Evolutionary conservation across 2,797 vertebrate species (phyloP), one percentile per base, ranked within the genome.

Genomic region (Pseudocheirus occidentalis): DNA sequence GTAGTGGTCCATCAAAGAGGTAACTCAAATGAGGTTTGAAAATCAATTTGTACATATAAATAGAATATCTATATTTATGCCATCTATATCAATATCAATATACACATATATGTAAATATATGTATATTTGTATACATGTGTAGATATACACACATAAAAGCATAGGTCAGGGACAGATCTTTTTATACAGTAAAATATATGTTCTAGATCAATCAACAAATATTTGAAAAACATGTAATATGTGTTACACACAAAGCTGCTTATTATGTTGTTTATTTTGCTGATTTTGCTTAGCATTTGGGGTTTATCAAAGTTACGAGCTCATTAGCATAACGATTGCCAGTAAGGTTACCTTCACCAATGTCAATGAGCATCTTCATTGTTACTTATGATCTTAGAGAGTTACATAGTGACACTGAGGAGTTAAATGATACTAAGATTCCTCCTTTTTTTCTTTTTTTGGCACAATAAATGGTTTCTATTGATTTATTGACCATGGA

Each of bases 41-140:
- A 40, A 81, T 10, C 1, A 81, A 81, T 24, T 81, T n/a, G 46
- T 16, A 24, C 12, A 21, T 21, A 24, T 40, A 81, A 46, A 81
- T 24, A 40, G 16, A 46, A 46, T 9, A 46, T 46, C n/a, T 40
- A 81, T 40, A 40, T 81, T 46, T n/a, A 24, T 81, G 13, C 7
- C 2, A 81, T 81, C 14, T 40, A 21, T 66, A n/a, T 73, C 16
- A 40, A 81, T 46, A 81, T 9, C 1, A 21, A 40, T 6, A 5
- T n/a, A 66, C 3, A 1, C 4, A n/a, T n/a, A 1, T 5, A 1
- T n/a, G 4, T 16, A 16, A n/a, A 1, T 66, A 5, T 34, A 1
- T 57, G 7, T 57, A 4, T 27, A 27, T 57, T 0, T 57, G 14
- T 55, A 16, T 11, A 55, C 53, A 53, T 59, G 11, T 59, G 6